Base-by-base conservation (phyloP, 2,888 invertebrate species). In the Parelbella ahira region DNA sequence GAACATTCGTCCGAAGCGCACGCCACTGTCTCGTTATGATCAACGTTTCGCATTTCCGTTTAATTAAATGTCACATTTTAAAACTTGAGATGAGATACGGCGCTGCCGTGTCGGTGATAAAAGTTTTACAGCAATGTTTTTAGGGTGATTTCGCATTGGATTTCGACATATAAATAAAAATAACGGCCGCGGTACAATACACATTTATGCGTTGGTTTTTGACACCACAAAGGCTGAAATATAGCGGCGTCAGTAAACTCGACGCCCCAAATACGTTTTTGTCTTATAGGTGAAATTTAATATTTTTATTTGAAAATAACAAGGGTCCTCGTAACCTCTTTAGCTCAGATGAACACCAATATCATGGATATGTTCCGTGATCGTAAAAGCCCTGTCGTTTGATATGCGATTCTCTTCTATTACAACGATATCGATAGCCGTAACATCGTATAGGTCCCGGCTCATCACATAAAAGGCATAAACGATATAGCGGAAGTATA, bases 211-310 rank as follows among this genome's bases (percentile, higher is more conserved):
- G 38, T 36, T 24, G 24, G 38, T 39, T 39, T 39, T 39, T 30
- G 38, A 39, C 38, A 39, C 38, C 30, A 39, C 30, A 39, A 39
- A 39, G 38, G 30, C 24, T 39, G 38, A 39, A 30, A 30, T 39
- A 39, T 39, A 24, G 38, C 30, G 34, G 24, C 20, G 24, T 39
- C 38, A 30, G 30, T 23, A 21, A 12, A 8, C 13, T 24, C 19
- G 30, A 39, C 32, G 39, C 32, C 32, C 39, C 25, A 39, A 32
- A 39, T 33, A 33, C 30, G 39, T 13, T 33, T 32, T 32, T 33
- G 20, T 33, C 11, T 41, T 18, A 27, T 19, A 41, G 11, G 12
- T n/a, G 33, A 21, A 29, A 28, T 41, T 41, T 41, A 39, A 39
- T 33, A 33, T 27, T 27, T 41, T 41, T 33, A 27, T 33, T 33